These are phyloP conservation scores for Mirza zaza DNA, from an alignment of 2,113 vertebrate species.

Conservation along the genomic window DNA sequence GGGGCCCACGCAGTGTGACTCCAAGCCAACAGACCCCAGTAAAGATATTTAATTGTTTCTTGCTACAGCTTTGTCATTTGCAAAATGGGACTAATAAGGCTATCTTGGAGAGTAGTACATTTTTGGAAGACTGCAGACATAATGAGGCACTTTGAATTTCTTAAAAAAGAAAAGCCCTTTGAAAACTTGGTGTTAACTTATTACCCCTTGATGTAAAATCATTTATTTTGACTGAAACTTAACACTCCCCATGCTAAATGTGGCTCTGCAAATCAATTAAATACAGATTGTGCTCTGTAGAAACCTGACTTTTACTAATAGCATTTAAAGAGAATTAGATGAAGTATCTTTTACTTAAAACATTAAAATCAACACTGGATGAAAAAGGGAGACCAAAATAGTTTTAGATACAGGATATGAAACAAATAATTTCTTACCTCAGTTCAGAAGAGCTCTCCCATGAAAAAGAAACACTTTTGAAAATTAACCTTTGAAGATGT, in stretches of 20 bases:
- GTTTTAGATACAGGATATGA: neutral
- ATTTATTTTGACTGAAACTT: slow-evolving; percentile 46
- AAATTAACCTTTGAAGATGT: neutral
- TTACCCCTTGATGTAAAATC: slow-evolving; percentile 13
- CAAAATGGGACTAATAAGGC: slow-evolving; percentile 14
- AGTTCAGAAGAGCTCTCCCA: neutral
- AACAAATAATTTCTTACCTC: neutral
- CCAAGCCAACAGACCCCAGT: neutral
- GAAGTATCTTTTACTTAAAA: slow-evolving; percentile 25
- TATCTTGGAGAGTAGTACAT: neutral
- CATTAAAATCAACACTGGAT: neutral
- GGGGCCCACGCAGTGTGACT: neutral
- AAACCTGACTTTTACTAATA: slow-evolving; percentile 35
- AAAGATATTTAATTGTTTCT: slow-evolving; percentile 15
- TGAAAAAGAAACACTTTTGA: neutral
- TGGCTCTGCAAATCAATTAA: slow-evolving; percentile 45
- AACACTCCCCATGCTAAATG: slow-evolving; percentile 18
- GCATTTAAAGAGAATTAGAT: slow-evolving; percentile 29
- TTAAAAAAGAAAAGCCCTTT: slow-evolving; percentile 36
- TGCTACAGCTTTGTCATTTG: neutral
- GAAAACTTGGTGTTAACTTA: slow-evolving; percentile 47
- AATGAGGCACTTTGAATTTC: slow-evolving; percentile 40
- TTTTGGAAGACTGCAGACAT: neutral
- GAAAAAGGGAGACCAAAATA: neutral
- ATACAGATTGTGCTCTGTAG: neutral